Conservation (phyloP, 2,888 invertebrate species). For the Branchellion lobata region DNA sequence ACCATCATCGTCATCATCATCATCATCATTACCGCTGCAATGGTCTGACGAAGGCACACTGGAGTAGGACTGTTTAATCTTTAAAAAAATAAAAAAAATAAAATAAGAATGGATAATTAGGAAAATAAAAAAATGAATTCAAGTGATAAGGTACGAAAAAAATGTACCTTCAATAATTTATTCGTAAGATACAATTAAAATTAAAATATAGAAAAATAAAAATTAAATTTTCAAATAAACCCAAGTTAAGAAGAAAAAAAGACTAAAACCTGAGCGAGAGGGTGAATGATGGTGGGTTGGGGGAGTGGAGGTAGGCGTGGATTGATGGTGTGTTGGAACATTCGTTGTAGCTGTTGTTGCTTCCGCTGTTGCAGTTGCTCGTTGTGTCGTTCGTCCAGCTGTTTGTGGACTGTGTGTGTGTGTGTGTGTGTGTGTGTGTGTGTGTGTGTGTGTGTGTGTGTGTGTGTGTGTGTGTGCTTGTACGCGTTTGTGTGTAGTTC, state of each 20-base stretch:
- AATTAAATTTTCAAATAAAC: background rate
- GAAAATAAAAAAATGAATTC: background rate
- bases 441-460: slow-evolving; percentile 8
- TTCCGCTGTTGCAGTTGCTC: slow-evolving; percentile 19
- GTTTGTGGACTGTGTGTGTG: background rate
- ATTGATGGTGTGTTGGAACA: slow-evolving; percentile 67
- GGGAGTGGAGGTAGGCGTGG: slow-evolving; percentile 88
- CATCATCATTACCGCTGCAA: background rate
- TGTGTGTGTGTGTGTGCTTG: slow-evolving; percentile 6
- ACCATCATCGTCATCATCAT: too few species aligned
- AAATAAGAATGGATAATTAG: background rate
- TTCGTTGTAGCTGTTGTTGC: slow-evolving; percentile 1
- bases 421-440: background rate
- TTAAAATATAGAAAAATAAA: background rate
- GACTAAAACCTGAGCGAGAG: slow-evolving; percentile 76
- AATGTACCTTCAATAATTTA: background rate
- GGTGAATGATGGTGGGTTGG: slow-evolving; percentile 75
- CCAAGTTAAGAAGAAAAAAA: background rate
- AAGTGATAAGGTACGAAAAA: background rate
- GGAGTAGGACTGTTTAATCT: slow-evolving; percentile 4
- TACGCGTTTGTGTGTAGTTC: background rate
- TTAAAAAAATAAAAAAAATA: background rate
- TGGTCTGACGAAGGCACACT: background rate
- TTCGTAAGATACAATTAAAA: background rate
- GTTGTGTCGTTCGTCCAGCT: background rate